Evolutionary conservation across 1,140 invertebrate genomes (phyloP), one percentile per base, ranked within the genome.

Genomic region (Lasioglossum baleicum): DNA sequence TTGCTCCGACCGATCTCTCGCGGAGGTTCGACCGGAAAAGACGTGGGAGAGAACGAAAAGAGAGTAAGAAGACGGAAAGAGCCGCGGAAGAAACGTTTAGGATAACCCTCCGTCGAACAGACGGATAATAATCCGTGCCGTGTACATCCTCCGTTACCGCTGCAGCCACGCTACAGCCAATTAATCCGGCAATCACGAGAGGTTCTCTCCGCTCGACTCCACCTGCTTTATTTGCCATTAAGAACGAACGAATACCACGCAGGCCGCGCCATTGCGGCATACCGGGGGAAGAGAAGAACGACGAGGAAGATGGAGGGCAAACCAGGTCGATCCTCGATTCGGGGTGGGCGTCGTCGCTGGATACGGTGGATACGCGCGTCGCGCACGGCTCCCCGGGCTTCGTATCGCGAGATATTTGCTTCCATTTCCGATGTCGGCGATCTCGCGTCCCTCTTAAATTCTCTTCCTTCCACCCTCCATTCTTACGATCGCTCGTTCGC

Each of bases 171-270:
- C 85, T 87, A 68, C 81, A 86, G 84, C 85, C 85, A 91, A 90
- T 91, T 89, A 90, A 90, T 90, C 85, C 86, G 82, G 88, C 88
- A 90, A 89, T 91, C 88, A 89, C 83, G 88, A 86, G 70, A 84
- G 86, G 80, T 75, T 84, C 83, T 83, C 78, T 1, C 0, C 83
- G 72, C 69, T 73, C 53, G 76, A 31, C 77, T 89, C 77, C 81
- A 87, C 81, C 87, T 90, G 88, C 65, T 90, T 90, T 90, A 90
- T 89, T 90, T 89, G 84, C 88, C 81, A 87, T 90, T 85, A 88
- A 88, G 79, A 75, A 82, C 78, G 74, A 82, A 76, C 83, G 76
- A 75, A 76, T 77, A 82, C 73, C 63, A 70, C 73, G 78, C 67
- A 53, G 80, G n/a, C 72, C 75, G 68, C 83, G 84, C 82, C 80